Conservation (phyloP, 2,888 invertebrate genomes). For the Gastracanthus pulcherrimus region DNA sequence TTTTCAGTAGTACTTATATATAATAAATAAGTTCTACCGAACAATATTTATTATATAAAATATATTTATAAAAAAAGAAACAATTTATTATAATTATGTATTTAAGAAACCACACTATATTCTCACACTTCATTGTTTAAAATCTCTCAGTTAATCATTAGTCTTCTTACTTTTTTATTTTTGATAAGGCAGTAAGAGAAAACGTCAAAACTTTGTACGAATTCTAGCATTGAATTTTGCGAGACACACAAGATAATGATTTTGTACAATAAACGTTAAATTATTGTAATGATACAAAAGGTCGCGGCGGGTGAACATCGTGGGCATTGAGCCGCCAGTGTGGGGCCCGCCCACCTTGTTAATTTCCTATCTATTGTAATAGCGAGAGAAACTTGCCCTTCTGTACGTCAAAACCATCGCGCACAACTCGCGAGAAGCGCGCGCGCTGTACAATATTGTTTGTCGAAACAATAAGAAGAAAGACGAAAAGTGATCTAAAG, state of each 20-base stretch:
- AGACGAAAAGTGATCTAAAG: constrained; percentile 68
- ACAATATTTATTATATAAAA: neutral
- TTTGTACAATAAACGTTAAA: constrained; percentile 9
- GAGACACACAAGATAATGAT: neutral
- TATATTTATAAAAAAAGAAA: neutral
- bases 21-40: neutral
- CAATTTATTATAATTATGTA: neutral
- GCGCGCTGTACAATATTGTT: constrained; percentile 62
- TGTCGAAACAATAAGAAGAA: constrained; percentile 66
- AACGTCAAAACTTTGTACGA: neutral
- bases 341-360: neutral
- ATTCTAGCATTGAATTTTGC: neutral
- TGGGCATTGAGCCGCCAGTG: neutral
- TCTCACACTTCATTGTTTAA: too few relatives aligned
- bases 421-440: neutral
- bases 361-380: constrained; percentile 43
- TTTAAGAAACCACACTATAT: neutral
- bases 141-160: too few relatives aligned
- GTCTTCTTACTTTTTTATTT: too few relatives aligned
- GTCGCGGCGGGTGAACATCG: neutral
- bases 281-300: constrained; percentile 1
- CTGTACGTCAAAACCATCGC: constrained; percentile 35
- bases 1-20: neutral
- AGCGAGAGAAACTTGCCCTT: constrained; percentile 33
- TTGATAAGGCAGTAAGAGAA: too few relatives aligned